Conservation (phyloP, 2,797 vertebrate species). For the Erethizon dorsatum region DNA sequence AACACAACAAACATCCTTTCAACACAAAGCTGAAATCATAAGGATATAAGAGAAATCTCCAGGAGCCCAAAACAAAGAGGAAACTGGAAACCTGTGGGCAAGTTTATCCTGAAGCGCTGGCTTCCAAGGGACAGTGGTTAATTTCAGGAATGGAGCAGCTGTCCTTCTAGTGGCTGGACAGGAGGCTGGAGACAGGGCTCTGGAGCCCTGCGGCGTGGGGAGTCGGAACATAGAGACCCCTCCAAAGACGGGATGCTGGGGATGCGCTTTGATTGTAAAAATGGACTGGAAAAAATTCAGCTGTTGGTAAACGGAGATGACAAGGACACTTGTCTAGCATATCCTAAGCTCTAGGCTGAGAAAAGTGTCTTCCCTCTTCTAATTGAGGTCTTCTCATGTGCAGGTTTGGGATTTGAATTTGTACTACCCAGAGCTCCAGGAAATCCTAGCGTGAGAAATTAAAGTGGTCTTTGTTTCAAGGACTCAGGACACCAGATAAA, state of each 20-base stretch:
- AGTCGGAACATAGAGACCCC: not conserved
- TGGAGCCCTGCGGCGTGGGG: not conserved
- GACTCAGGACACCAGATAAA: not conserved
- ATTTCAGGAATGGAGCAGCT: not conserved
- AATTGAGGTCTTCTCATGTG: not conserved
- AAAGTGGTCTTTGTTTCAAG: not conserved
- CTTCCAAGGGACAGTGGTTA: not conserved
- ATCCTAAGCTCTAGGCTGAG: not conserved
- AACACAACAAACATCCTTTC: slow-evolving; percentile 37
- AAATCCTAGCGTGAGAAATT: not conserved
- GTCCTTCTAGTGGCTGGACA: not conserved
- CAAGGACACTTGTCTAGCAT: not conserved
- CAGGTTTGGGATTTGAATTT: not conserved
- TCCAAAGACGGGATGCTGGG: not conserved
- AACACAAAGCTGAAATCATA: slow-evolving; percentile 9
- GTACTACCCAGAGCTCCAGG: not conserved
- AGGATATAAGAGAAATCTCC: not conserved
- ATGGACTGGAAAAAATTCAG: not conserved
- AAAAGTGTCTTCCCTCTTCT: not conserved
- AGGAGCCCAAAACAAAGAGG: not conserved
- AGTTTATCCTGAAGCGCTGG: not conserved
- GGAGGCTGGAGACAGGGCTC: not conserved
- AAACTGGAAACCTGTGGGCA: not conserved
- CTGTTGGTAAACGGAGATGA: not conserved
- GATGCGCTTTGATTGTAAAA: not conserved